Conservation (phyloP, 2,797 vertebrate genomes). For the Enoplosus armatus region DNA sequence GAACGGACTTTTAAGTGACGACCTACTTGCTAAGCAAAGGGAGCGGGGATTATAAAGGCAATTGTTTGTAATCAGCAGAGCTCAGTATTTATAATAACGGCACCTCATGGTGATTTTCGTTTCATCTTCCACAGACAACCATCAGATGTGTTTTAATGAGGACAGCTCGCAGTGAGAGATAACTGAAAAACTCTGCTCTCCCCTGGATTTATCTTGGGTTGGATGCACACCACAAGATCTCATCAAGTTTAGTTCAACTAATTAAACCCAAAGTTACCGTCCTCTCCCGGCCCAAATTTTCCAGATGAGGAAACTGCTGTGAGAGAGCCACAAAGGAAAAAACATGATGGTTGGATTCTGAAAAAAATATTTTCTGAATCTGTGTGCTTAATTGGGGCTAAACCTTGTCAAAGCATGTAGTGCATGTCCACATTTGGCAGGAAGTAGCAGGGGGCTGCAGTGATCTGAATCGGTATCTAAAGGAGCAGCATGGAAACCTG, state of each 20-base stretch:
- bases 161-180: constrained; percentile 68
- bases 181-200: constrained; percentile 57
- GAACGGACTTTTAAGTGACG: constrained; percentile 22
- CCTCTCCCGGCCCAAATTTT: constrained; percentile 56
- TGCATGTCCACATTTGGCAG: constrained; percentile 62
- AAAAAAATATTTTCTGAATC: constrained; percentile 30
- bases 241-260: constrained; percentile 78
- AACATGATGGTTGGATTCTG: constrained; percentile 37
- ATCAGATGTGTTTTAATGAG: constrained; percentile 77
- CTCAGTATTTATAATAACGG: constrained; percentile 68
- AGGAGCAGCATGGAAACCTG: constrained; percentile 47
- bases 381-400: constrained; percentile 65
- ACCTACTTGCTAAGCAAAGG: constrained; percentile 18
- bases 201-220: constrained; percentile 69
- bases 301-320: constrained; percentile 63
- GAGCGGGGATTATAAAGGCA: constrained; percentile 41
- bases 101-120: constrained; percentile 61
- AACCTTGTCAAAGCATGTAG: constrained; percentile 61
- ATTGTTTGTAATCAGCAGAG: constrained; percentile 66
- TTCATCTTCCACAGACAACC: constrained; percentile 65
- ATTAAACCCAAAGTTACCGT: constrained; percentile 74
- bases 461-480: constrained; percentile 38
- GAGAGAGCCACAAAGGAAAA: constrained; percentile 54
- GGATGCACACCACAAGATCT: constrained; percentile 70
- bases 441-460: constrained; percentile 41